phyloP scores from a whole-genome alignment of 2,888 invertebrate species.

The Eueremaeus valkanovi region DNA sequence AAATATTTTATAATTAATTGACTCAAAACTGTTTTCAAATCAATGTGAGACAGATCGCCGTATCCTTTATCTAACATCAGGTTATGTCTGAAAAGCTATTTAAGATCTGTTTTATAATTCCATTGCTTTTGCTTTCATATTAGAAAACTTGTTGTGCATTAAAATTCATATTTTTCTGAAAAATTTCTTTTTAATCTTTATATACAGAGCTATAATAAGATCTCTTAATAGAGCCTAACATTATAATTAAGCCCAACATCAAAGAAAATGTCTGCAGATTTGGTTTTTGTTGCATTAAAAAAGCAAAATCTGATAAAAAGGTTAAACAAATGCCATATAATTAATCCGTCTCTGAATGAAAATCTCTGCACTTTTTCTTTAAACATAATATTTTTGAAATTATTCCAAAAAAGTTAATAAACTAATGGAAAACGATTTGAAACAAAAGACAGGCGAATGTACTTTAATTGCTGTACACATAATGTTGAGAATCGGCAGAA shows the following conservation, averaged over 20 bases:
- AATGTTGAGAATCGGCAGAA: no score
- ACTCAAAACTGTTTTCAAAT: no score
- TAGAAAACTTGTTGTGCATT: no score
- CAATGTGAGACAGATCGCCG: no score
- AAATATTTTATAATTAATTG: no score
- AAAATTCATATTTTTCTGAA: no score
- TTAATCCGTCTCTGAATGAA: not conserved
- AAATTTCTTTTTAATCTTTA: no score
- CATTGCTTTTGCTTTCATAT: no score
- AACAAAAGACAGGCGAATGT: constrained; percentile 3
- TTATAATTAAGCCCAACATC: not conserved
- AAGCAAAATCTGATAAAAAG: not conserved
- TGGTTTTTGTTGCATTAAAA: not conserved
- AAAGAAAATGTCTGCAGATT: not conserved
- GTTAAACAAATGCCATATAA: not conserved
- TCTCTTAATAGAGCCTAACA: not conserved
- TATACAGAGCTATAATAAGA: no score
- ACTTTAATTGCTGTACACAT: not conserved
- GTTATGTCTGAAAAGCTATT: no score
- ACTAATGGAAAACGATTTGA: not conserved
- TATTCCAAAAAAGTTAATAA: not conserved
- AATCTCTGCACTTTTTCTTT: not conserved
- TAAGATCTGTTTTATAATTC: no score
- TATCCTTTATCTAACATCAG: no score
- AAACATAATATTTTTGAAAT: not conserved